phyloP scores from a whole-genome alignment of 2,113 vertebrate species.

The Clarias gariepinus region DNA sequence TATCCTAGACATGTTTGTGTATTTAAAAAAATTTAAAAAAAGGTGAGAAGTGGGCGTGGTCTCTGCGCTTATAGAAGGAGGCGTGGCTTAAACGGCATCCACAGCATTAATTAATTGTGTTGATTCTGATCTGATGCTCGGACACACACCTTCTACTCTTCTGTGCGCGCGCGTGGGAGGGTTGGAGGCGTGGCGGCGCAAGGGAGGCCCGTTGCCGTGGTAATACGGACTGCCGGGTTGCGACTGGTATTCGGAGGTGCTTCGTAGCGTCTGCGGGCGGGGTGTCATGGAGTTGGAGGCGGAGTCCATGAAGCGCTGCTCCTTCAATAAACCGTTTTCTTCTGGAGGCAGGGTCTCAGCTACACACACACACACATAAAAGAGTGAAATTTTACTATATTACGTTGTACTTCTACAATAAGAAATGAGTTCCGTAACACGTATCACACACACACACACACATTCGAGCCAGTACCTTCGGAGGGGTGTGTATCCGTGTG shows the following conservation, averaged over 20 bases:
- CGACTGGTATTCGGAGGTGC: slow-evolving; percentile 69
- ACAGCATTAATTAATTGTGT: background rate
- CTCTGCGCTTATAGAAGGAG: background rate
- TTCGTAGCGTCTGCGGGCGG: slow-evolving; percentile 67
- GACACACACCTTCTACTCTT: slow-evolving; percentile 82
- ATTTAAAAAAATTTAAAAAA: background rate
- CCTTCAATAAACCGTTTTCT: slow-evolving; percentile 78
- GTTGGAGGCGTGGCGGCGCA: slow-evolving; percentile 73
- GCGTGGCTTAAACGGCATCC: background rate
- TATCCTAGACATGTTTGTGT: background rate
- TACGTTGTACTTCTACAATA: too few species aligned
- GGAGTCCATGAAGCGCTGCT: slow-evolving; percentile 81
- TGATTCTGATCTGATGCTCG: background rate
- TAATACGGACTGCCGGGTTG: slow-evolving; percentile 72
- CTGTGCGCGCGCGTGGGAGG: slow-evolving; percentile 72
- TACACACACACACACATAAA: slow-evolving; percentile 56
- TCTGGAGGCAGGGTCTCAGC: slow-evolving; percentile 82
- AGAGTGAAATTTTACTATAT: background rate
- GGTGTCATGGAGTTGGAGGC: slow-evolving; percentile 80
- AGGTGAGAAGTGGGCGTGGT: background rate
- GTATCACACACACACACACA: background rate
- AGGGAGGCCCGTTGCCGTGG: slow-evolving; percentile 61
- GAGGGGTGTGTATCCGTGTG: slow-evolving; percentile 78
- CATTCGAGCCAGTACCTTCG: slow-evolving; percentile 75
- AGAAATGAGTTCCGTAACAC: too few species aligned